Base-by-base conservation (phyloP, 2,797 vertebrate species). In the Hirundo rustica region DNA sequence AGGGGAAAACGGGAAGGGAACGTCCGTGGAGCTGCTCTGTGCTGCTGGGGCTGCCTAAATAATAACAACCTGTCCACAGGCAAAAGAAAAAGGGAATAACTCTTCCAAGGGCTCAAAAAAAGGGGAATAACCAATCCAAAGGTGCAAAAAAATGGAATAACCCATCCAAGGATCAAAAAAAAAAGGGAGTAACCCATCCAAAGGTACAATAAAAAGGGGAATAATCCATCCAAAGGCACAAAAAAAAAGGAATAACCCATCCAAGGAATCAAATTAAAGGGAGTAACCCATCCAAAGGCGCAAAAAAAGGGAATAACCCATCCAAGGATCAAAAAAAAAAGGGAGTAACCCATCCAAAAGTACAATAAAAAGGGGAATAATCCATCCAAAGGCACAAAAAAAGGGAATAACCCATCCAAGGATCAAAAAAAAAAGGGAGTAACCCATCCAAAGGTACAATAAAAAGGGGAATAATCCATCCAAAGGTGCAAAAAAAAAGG, bases 11-110 rank as follows among this genome's bases (percentile, higher is more conserved):
- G 48, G n/a, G 67, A 45, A 38, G 30, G 18, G 34, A 36, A 11
- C 0, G 1, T 5, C 30, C 48, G 5, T 0, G 1, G 17, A 21
- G 65, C 3, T 47, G 27, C 60, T 51, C 47, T 32, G 42, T 38
- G 38, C 38, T 38, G 38, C n/a, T n/a, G n/a, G n/a, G n/a, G n/a
- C n/a, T n/a, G n/a, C n/a, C n/a, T n/a, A n/a, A n/a, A 38, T 38
- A 38, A 38, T 38, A 38, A 38, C 12, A 38, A 38, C 38, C 38
- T 38, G 38, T 38, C 11, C 11, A 38, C 38, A 38, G 38, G 38
- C 38, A 12, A 38, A 38, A 38, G 36, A 38, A 45, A 65, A 44
- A 0, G 7, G 18, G 16, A 66, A 48, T 27, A 15, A 47, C 3
- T 0, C 3, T 1, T 15, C 12, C 64, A 38, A 38, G 36, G 25